Percentiles rank a stretch among this genome's conserved stretches.
These are phyloP conservation scores for Euzophera pinguis DNA, from an alignment of 2,888 invertebrate genomes.

Conservation along the genomic window DNA sequence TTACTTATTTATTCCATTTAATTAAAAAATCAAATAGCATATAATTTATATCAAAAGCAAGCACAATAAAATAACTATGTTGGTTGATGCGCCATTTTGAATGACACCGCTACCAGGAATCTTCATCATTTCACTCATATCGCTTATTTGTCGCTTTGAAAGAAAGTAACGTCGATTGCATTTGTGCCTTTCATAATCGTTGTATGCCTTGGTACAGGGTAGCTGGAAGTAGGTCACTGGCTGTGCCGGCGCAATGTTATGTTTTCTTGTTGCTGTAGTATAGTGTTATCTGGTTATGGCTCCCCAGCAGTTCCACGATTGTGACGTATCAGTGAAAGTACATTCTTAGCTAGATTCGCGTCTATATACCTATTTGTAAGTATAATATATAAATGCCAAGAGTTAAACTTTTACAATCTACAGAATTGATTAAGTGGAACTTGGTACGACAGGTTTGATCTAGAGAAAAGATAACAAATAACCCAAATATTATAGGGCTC, in stretches of 20 bases:
- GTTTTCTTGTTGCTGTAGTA: slow-evolving; percentile 26
- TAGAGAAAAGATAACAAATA: too few relatives aligned
- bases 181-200: slow-evolving; percentile 15
- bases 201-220: slow-evolving; percentile 22
- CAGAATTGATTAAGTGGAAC: too few relatives aligned
- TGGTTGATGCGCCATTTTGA: background rate
- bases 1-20: too few relatives aligned
- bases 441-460: too few relatives aligned
- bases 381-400: too few relatives aligned
- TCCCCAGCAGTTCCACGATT: slow-evolving; percentile 22
- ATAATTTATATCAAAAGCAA: background rate
- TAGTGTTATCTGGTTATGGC: slow-evolving; percentile 23
- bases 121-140: background rate
- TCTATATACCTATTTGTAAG: background rate
- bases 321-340: slow-evolving; percentile 43
- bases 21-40: background rate
- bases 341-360: slow-evolving; percentile 32
- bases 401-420: too few relatives aligned
- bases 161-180: slow-evolving; percentile 15
- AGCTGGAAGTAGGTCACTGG: slow-evolving; percentile 34
- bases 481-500: too few relatives aligned
- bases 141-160: background rate
- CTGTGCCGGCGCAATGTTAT: slow-evolving; percentile 27
- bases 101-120: background rate
- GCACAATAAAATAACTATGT: background rate